A percentile compares a stretch with the other conserved stretches of the same genome.
phyloP scores from a whole-genome alignment of 2,113 vertebrate genomes.

The Pteronura brasiliensis region DNA sequence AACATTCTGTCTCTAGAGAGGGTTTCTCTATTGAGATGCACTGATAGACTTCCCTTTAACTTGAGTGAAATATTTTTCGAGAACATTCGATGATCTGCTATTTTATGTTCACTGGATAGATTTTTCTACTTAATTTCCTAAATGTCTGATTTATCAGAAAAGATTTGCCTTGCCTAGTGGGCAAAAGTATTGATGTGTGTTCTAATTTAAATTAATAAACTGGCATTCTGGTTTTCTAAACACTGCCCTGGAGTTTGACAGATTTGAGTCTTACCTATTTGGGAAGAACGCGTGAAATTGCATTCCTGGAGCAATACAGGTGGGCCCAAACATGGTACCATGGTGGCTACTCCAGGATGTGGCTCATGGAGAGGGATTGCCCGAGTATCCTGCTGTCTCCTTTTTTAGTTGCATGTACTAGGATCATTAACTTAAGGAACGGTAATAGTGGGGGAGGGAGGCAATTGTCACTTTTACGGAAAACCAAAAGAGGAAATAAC shows the following conservation, averaged over 20 bases:
- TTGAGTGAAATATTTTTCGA: not conserved
- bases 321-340: not conserved
- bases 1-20: not conserved
- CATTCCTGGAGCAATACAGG: not conserved
- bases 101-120: not conserved
- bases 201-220: conserved; percentile 52
- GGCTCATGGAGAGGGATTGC: not conserved
- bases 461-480: not conserved
- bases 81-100: not conserved
- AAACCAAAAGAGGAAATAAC: not conserved
- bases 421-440: not conserved
- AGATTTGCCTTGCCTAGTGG: not conserved
- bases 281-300: not conserved
- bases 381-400: not conserved
- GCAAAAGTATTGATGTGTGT: not conserved
- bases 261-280: not conserved
- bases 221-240: conserved; percentile 4
- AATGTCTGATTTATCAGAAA: conserved; percentile 16
- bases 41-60: not conserved
- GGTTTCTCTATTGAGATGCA: not conserved
- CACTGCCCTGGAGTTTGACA: not conserved
- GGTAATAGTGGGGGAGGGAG: not conserved
- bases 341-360: not conserved
- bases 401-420: not conserved
- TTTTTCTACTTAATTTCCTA: conserved; percentile 43